Evolutionary conservation across 2,888 invertebrate species (phyloP), one percentile per base, ranked within the genome.

Genomic region (Agriotes lineatus): DNA sequence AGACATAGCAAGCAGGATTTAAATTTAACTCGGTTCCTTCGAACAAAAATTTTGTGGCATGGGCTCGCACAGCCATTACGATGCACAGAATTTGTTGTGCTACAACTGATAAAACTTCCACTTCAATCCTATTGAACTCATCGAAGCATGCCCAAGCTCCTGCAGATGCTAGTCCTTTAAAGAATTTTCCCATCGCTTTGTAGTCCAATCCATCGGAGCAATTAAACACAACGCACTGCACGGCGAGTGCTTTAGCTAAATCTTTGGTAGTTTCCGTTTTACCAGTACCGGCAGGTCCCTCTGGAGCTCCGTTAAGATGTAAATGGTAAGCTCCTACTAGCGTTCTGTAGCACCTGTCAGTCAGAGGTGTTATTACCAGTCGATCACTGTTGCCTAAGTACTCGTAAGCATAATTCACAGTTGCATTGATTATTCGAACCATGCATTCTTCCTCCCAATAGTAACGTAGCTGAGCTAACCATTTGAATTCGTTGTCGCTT

Each of bases 211-310:
- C 94, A 80, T 94, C 94, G 0, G 95, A 95, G 81, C 95, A 95
- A 82, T 94, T 95, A 82, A 95, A 95, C 0, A 95, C 93, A 0
- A 95, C 91, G 81, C 95, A 95, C 80, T 96, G 96, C 0, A 96
- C 95, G 0, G 96, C 97, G 54, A 97, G 81, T 0, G 96, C 96
- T 84, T 96, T 95, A 3, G 96, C 96, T 72, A 97, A 86, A 85
- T 97, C 96, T 85, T 97, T 97, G 0, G 94, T 94, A 14, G 95
- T 95, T 86, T 96, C 96, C 0, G 95, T 96, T 85, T 96, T 96
- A 0, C 96, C 96, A 0, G 95, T 95, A 0, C 95, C 95, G 0
- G 94, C 93, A 0, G 95, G 95, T 0, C 93, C 93, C 85, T 93
- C 93, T 0, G 93, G 93, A 2, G 93, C 93, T n/a, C 94, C 95